phyloP scores from a whole-genome alignment of 2,797 vertebrate species.

The Remorina albescens region DNA sequence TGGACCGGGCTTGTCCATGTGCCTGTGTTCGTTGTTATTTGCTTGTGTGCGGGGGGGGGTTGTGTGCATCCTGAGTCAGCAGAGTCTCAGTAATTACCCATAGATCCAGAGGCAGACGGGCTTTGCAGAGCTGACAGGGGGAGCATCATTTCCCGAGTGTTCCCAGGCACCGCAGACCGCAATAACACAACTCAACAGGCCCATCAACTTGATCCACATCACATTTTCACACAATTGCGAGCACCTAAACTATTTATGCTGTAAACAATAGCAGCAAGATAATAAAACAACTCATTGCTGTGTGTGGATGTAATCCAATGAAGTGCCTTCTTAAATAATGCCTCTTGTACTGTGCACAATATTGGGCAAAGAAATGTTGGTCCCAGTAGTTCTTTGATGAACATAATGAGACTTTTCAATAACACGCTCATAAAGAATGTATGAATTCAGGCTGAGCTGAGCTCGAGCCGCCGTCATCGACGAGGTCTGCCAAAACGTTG shows the following conservation, averaged over 20 bases:
- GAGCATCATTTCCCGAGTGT: constrained; percentile 75
- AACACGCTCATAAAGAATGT: constrained; percentile 85
- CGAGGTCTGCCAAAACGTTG: constrained; percentile 48
- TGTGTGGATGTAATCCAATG: constrained; percentile 81
- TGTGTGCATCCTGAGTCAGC: constrained; percentile 83
- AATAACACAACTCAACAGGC: constrained; percentile 84
- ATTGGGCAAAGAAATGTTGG: constrained; percentile 72
- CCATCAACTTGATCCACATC: constrained; percentile 84
- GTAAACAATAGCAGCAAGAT: constrained; percentile 78
- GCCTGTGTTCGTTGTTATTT: constrained; percentile 17
- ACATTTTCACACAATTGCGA: constrained; percentile 72
- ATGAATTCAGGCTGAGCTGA: constrained; percentile 74
- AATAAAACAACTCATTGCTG: constrained; percentile 77
- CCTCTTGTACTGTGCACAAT: constrained; percentile 60
- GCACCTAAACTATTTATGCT: constrained; percentile 83
- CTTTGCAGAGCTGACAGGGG: constrained; percentile 63
- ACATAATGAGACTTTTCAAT: constrained; percentile 84
- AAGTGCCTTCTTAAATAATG: constrained; percentile 72
- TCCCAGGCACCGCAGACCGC: constrained; percentile 76
- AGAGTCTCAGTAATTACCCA: constrained; percentile 81
- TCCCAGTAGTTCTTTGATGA: constrained; percentile 79
- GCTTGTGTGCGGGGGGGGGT: constrained; percentile 17
- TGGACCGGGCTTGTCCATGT: neutral
- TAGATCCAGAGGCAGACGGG: constrained; percentile 69
- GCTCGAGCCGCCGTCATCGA: constrained; percentile 21